These are phyloP conservation scores for Abrostola triplasia DNA, from an alignment of 2,888 invertebrate species.

Conservation along the genomic window DNA sequence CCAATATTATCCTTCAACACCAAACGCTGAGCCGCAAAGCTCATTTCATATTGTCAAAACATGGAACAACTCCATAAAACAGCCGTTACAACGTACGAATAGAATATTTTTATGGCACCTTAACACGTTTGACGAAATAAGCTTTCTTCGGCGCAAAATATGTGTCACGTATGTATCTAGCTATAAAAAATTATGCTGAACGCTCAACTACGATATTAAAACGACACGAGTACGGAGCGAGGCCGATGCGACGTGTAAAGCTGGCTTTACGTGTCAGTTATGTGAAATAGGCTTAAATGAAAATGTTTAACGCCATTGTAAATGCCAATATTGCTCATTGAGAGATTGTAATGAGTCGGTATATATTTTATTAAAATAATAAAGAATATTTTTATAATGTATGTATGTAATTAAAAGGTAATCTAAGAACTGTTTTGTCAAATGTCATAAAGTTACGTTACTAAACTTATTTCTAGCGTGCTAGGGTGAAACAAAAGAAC, in stretches of 20 bases:
- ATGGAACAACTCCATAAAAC: slow-evolving; percentile 30
- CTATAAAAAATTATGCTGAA: slow-evolving; percentile 58
- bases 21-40: slow-evolving; percentile 1
- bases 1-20: background rate
- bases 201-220: slow-evolving; percentile 47
- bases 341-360: background rate
- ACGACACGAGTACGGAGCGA: slow-evolving; percentile 27
- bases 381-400: no score
- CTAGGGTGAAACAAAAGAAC: no score
- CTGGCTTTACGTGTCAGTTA: slow-evolving; percentile 39
- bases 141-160: slow-evolving; percentile 39
- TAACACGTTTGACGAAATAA: slow-evolving; percentile 46
- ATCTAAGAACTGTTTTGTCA: no score
- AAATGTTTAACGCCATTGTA: slow-evolving; percentile 18
- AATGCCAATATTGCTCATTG: background rate
- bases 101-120: slow-evolving; percentile 43
- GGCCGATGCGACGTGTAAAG: slow-evolving; percentile 23
- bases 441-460: no score
- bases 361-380: no score
- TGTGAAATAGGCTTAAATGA: slow-evolving; percentile 23
- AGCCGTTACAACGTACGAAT: slow-evolving; percentile 25
- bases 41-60: slow-evolving; percentile 22
- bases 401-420: no score
- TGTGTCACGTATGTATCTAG: slow-evolving; percentile 50
- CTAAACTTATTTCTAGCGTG: no score